Base-by-base conservation (phyloP, 2,888 invertebrate species). In the Agonopterix alstromeriana region DNA sequence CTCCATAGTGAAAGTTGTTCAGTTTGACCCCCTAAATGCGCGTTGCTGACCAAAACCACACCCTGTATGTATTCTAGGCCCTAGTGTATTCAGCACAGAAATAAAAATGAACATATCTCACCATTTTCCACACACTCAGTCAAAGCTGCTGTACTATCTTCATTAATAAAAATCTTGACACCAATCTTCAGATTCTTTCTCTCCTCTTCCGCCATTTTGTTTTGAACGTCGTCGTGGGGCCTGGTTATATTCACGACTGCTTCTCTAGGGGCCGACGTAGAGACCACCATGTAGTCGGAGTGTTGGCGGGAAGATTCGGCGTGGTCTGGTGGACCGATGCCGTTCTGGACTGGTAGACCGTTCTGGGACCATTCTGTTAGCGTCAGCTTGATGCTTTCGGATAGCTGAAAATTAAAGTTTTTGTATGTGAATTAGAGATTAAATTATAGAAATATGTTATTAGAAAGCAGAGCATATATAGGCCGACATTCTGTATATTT, bases 151-250 rank as follows among this genome's bases (percentile, higher is more conserved):
- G 91, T 89, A 55, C 93, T 91, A 49, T 93, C 90, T 60, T 91
- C 91, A 56, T 94, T 94, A 10, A 97, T 87, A 74, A 97, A 97
- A 59, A 97, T 90, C 84, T 98, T 97, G 1, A 95, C 94, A 40
- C 95, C 95, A 60, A 96, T 93, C 82, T 96, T 95, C 36, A 96
- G 85, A 61, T 95, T 94, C 61, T 93, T 91, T 42, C 95, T 85
- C 56, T 94, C 93, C 54, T 94, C 92, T 59, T 93, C 93, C 0
- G 90, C 90, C 73, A 94, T 90, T 68, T 92, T 92, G 54, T 85
- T 87, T 45, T 89, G 82, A 0, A 93, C 83, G 61, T 94, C 93
- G 68, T 92, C 91, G 47, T 90, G 90, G 0, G 90, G 90, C 55
- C 92, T 84, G 40, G 90, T 90, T 48, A 93, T 87, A 51, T 87